These are phyloP conservation scores for Thysanoteuthis rhombus DNA, from an alignment of 2,888 invertebrate genomes.

Conservation along the genomic window DNA sequence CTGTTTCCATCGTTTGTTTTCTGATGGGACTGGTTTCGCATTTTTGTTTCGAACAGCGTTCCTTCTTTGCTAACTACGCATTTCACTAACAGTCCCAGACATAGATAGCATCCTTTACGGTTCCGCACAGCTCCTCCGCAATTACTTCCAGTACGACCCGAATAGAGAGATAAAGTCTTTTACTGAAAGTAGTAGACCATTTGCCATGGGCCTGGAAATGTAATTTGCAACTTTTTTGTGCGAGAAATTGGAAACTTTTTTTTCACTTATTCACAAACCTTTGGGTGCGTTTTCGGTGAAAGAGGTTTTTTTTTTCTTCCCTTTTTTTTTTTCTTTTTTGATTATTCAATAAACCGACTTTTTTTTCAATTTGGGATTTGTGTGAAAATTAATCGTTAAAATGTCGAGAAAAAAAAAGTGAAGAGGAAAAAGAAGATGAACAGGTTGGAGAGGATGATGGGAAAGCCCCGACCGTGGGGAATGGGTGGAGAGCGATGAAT, in stretches of 20 bases:
- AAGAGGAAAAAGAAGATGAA: neutral
- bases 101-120: neutral
- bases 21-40: too few species aligned
- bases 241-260: neutral
- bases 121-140: neutral
- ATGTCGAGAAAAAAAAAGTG: neutral
- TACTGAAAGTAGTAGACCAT: neutral
- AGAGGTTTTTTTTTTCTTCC: neutral
- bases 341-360: neutral
- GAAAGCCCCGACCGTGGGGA: too few species aligned
- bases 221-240: neutral
- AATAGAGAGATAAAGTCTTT: neutral
- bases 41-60: too few species aligned
- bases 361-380: neutral
- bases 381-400: neutral
- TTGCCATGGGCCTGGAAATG: neutral
- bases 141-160: neutral
- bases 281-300: neutral
- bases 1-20: too few species aligned
- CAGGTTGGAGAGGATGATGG: too few species aligned
- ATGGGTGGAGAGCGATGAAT: too few species aligned
- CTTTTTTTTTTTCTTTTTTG: neutral
- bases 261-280: neutral
- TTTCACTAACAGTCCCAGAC: too few species aligned
- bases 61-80: too few species aligned